Evolutionary conservation across 2,113 vertebrate species (phyloP).

Genomic region (Oxyruncus cristatus): DNA sequence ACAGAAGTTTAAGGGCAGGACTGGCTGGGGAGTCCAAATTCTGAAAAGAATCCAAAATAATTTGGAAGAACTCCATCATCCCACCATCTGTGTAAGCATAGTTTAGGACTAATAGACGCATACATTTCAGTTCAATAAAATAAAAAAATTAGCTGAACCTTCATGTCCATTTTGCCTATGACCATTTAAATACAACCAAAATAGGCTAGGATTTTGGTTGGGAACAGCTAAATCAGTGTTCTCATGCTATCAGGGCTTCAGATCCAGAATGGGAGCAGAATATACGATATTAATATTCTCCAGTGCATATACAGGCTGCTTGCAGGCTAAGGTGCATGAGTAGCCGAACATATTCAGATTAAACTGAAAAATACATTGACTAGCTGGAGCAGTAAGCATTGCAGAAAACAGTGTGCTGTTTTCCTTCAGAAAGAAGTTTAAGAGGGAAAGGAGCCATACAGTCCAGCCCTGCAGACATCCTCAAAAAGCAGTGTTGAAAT

Average conservation of each 20-base stretch:
- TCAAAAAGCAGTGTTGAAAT: background rate
- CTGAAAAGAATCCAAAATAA: background rate
- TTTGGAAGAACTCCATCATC: background rate
- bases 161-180: fast-evolving
- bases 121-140: background rate
- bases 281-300: background rate
- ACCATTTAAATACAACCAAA: background rate
- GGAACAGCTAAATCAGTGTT: background rate
- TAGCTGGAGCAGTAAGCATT: background rate
- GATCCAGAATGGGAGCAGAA: background rate
- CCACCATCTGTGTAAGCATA: background rate
- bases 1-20: background rate
- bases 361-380: background rate
- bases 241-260: background rate
- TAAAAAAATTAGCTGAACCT: background rate
- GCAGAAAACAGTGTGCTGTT: background rate
- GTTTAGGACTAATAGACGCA: background rate
- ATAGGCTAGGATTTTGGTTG: background rate
- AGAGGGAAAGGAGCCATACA: background rate
- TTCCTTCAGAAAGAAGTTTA: background rate
- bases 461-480: background rate
- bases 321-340: background rate
- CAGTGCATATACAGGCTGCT: background rate
- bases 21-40: background rate
- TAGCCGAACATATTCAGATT: background rate